These are phyloP conservation scores for Cladopsammia gracilis DNA, from an alignment of 64 coral and sea anemone genomes.

Conservation along the genomic window DNA sequence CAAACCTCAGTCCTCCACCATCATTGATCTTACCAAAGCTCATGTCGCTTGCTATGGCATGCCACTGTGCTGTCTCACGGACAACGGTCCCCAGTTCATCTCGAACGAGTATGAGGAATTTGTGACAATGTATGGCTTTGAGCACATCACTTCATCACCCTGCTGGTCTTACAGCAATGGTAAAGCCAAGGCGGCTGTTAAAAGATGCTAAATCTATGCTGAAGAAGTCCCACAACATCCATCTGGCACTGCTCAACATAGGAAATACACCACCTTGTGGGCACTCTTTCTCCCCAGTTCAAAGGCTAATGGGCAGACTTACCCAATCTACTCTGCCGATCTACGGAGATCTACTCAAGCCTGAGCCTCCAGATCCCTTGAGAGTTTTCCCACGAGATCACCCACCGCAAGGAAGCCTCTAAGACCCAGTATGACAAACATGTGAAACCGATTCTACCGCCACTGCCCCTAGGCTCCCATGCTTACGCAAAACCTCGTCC, in stretches of 20 bases:
- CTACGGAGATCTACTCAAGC: conserved; percentile 32
- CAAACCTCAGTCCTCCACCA: too few species aligned
- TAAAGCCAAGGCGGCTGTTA: conserved; percentile 61
- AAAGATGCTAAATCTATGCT: conserved; percentile 42
- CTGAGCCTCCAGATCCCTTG: conserved; percentile 12
- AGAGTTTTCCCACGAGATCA: conserved; percentile 24
- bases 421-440: conserved; percentile 34
- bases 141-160: too few species aligned
- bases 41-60: too few species aligned
- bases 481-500: conserved; percentile 8
- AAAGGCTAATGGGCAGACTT: conserved; percentile 36
- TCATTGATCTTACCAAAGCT: too few species aligned
- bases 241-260: conserved; percentile 40
- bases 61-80: too few species aligned
- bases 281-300: conserved; percentile 53
- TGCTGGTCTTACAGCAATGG: conserved; percentile 24
- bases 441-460: background rate
- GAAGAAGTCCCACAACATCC: conserved; percentile 39
- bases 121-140: too few species aligned
- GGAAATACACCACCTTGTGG: conserved; percentile 47
- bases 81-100: too few species aligned
- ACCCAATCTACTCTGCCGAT: conserved; percentile 61
- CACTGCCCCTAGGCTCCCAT: background rate
- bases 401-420: background rate
- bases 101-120: too few species aligned